Conservation (phyloP, 2,797 vertebrate genomes). For the Myiotriccus ornatus region DNA sequence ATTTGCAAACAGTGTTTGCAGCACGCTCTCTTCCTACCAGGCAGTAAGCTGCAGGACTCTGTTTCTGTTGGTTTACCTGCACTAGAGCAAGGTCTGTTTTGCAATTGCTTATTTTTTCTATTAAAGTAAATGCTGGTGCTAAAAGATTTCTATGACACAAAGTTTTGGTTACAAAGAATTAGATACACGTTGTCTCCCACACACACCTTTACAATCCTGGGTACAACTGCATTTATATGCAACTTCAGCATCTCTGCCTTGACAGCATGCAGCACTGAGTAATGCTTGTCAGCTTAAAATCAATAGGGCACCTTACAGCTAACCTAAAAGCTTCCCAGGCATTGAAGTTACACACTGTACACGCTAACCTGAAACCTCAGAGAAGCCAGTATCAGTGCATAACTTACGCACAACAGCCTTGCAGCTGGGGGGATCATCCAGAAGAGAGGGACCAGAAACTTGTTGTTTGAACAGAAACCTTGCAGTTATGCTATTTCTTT, state of each 20-base stretch:
- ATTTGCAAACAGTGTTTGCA: slow-evolving; percentile 10
- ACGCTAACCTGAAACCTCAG: no score
- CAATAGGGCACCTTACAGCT: neutral
- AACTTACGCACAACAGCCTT: no score
- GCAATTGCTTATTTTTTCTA: neutral
- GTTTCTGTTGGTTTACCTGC: neutral
- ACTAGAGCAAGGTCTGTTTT: neutral
- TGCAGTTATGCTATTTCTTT: no score
- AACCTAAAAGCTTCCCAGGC: neutral
- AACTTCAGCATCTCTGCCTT: neutral
- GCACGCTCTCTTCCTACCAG: neutral
- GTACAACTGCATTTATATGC: neutral
- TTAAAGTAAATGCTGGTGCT: neutral
- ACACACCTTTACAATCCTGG: neutral
- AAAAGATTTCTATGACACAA: neutral
- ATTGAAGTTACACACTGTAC: neutral
- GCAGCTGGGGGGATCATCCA: no score
- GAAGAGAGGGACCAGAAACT: no score
- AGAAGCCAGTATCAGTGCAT: no score
- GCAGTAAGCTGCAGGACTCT: neutral
- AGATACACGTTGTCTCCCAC: no score
- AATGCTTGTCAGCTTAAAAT: neutral
- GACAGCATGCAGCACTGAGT: neutral
- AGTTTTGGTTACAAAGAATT: neutral
- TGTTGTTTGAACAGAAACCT: no score